Evolutionary conservation across 2,113 vertebrate species (phyloP).

Genomic region (Pholis gunnellus): DNA sequence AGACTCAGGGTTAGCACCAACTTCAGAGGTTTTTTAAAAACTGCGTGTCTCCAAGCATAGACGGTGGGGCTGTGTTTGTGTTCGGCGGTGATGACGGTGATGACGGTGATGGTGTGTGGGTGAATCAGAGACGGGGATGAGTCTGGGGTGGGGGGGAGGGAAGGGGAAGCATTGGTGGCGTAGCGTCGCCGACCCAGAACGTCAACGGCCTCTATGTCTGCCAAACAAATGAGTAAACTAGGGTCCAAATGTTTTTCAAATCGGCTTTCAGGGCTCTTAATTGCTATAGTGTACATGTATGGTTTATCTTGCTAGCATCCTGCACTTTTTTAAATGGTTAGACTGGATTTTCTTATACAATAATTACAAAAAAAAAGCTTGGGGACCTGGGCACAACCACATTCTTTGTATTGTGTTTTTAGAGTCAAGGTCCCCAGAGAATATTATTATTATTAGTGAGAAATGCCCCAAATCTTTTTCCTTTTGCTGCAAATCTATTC

Average conservation of each 20-base stretch:
- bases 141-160: not conserved
- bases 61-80: not conserved
- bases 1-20: constrained; percentile 75
- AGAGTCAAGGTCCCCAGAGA: not conserved
- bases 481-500: constrained; percentile 32
- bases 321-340: not conserved
- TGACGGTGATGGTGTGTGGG: constrained; percentile 22
- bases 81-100: constrained; percentile 4
- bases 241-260: constrained; percentile 21
- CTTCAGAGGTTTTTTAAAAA: constrained; percentile 38
- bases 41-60: constrained; percentile 47
- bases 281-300: not conserved
- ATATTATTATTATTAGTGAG: not conserved
- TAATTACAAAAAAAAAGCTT: not conserved
- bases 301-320: not conserved
- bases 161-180: not conserved
- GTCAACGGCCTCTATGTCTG: constrained; percentile 26
- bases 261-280: constrained; percentile 12
- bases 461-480: not conserved
- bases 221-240: constrained; percentile 31
- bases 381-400: not conserved
- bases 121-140: constrained; percentile 26
- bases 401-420: constrained; percentile 1
- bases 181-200: constrained; percentile 29
- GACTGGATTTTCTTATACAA: not conserved